These are phyloP conservation scores for Ptyas mucosa DNA, from an alignment of 2,113 vertebrate species.

Conservation along the genomic window DNA sequence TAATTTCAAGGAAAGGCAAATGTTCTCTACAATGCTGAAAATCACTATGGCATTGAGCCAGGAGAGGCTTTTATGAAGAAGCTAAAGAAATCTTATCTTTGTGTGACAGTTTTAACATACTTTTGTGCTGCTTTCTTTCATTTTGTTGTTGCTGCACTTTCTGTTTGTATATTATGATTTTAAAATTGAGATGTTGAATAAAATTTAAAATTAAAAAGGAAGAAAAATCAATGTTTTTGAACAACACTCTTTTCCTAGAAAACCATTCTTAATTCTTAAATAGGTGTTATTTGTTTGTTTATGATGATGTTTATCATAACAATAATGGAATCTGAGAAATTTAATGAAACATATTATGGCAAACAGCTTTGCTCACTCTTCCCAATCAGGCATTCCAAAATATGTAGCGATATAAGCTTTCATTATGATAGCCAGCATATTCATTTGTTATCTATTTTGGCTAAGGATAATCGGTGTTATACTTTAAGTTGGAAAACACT, in stretches of 20 bases:
- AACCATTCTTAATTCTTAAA: background rate
- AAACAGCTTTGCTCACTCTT: background rate
- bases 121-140: conserved; percentile 23
- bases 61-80: background rate
- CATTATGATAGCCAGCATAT: background rate
- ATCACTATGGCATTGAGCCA: background rate
- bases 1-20: background rate
- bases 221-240: background rate
- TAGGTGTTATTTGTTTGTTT: conserved; percentile 19
- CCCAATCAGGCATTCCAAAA: background rate
- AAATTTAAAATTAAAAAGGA: background rate
- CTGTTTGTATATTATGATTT: conserved; percentile 2
- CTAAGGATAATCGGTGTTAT: background rate
- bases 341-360: background rate
- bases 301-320: conserved; percentile 26
- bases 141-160: conserved; percentile 11
- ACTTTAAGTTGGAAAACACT: background rate
- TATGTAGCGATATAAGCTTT: background rate
- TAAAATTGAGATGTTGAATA: background rate
- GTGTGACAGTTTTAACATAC: background rate
- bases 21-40: conserved; percentile 13
- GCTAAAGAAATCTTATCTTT: conserved; percentile 16
- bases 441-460: background rate
- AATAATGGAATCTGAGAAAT: background rate
- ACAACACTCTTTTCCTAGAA: background rate